Conservation (phyloP, 1,140 invertebrate species). For the Drosophila erecta region DNA sequence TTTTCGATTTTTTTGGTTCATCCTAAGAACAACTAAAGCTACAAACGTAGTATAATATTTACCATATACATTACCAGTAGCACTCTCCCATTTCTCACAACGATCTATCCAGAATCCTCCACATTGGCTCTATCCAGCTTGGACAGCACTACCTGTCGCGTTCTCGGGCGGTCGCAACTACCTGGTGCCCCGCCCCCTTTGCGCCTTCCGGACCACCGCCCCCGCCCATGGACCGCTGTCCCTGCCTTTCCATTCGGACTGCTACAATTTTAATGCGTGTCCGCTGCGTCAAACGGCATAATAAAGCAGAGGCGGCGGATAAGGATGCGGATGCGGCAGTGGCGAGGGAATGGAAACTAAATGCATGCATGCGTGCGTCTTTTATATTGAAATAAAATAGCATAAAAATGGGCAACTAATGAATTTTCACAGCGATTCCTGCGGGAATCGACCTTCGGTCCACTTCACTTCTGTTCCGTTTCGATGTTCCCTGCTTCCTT, state of each 20-base stretch:
- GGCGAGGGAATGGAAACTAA: constrained; percentile 35
- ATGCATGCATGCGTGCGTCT: constrained; percentile 64
- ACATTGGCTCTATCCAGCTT: too few species aligned
- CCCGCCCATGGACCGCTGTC: constrained; percentile 13
- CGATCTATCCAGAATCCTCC: too few species aligned
- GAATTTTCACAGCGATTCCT: constrained; percentile 77
- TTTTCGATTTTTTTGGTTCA: too few species aligned
- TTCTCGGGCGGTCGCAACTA: constrained; percentile 22
- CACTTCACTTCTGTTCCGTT: constrained; percentile 48
- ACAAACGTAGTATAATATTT: too few species aligned
- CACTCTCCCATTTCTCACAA: not conserved
- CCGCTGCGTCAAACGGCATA: constrained; percentile 66
- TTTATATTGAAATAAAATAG: constrained; percentile 59
- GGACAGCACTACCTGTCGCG: constrained; percentile 16
- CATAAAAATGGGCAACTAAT: constrained; percentile 73
- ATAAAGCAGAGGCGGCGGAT: constrained; percentile 44
- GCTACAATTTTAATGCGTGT: constrained; percentile 76
- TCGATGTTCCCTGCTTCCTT: not conserved
- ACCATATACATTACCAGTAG: too few species aligned
- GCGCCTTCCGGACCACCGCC: not conserved
- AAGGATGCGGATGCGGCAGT: not conserved
- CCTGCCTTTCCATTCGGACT: constrained; percentile 30
- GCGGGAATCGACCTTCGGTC: constrained; percentile 58
- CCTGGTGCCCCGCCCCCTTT: constrained; percentile 9
- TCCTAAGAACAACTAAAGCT: too few species aligned